A percentile compares a stretch with the other conserved stretches of the same genome.
These are phyloP conservation scores for Nothoprocta pentlandii DNA, from an alignment of 2,113 vertebrate genomes.

Conservation along the genomic window DNA sequence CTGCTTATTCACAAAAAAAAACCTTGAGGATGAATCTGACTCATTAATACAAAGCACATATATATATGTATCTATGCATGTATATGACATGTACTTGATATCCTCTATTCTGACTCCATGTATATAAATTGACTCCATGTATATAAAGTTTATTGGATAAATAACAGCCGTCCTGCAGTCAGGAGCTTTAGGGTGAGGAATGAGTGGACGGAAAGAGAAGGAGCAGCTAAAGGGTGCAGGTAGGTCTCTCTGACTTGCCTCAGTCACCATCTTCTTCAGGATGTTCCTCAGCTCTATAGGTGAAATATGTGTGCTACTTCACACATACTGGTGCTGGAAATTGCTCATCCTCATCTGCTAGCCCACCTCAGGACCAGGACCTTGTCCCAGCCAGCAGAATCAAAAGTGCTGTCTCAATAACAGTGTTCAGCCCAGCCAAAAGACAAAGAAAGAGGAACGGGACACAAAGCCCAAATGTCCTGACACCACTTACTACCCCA, in stretches of 20 bases:
- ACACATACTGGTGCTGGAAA: neutral
- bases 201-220: neutral
- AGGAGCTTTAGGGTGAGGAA: neutral
- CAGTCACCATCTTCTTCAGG: neutral
- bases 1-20: neutral
- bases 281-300: neutral
- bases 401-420: neutral
- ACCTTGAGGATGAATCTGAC: neutral
- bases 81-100: neutral
- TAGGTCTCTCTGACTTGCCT: neutral
- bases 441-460: neutral
- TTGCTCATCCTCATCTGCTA: neutral
- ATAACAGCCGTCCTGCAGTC: neutral
- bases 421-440: neutral
- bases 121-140: neutral
- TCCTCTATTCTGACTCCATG: accelerated
- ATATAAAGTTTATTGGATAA: neutral
- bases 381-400: neutral
- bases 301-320: neutral
- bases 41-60: neutral
- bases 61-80: accelerated
- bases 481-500: conserved; percentile 21
- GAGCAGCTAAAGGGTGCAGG: neutral
- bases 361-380: neutral
- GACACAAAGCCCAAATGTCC: conserved; percentile 14